These are phyloP conservation scores for Tachina lurida DNA, from an alignment of 2,888 invertebrate species.

Conservation along the genomic window DNA sequence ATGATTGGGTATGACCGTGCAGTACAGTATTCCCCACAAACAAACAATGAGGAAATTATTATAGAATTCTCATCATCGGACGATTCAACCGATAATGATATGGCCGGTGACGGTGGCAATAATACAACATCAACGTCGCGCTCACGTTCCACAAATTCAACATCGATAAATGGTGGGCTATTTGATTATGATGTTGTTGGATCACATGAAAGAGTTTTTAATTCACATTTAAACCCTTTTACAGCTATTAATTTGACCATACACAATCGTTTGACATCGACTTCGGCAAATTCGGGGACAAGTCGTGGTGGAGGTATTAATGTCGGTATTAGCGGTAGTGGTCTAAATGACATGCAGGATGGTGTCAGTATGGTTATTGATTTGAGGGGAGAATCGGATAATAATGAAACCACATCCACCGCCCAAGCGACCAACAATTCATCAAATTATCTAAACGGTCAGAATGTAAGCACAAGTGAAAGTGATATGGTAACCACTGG, in stretches of 20 bases:
- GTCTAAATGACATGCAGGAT: constrained; percentile 37
- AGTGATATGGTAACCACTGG: constrained; percentile 29
- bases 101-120: constrained; percentile 56
- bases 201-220: constrained; percentile 65
- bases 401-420: constrained; percentile 59
- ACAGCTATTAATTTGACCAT: constrained; percentile 81
- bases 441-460: constrained; percentile 57
- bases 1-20: constrained; percentile 91
- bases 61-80: constrained; percentile 78
- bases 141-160: constrained; percentile 44
- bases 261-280: constrained; percentile 76
- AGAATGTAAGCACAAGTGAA: constrained; percentile 38
- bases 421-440: constrained; percentile 66
- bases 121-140: constrained; percentile 51
- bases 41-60: constrained; percentile 79
- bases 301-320: constrained; percentile 65
- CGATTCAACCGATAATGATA: constrained; percentile 76
- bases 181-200: constrained; percentile 68
- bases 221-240: constrained; percentile 69
- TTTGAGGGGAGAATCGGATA: constrained; percentile 76
- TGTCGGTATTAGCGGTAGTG: constrained; percentile 50
- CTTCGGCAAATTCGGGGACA: constrained; percentile 29
- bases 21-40: constrained; percentile 86
- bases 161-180: constrained; percentile 66
- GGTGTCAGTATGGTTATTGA: constrained; percentile 74